Evolutionary conservation across 1,140 invertebrate genomes (phyloP).

Genomic region (Pentalonia nigronervosa): DNA sequence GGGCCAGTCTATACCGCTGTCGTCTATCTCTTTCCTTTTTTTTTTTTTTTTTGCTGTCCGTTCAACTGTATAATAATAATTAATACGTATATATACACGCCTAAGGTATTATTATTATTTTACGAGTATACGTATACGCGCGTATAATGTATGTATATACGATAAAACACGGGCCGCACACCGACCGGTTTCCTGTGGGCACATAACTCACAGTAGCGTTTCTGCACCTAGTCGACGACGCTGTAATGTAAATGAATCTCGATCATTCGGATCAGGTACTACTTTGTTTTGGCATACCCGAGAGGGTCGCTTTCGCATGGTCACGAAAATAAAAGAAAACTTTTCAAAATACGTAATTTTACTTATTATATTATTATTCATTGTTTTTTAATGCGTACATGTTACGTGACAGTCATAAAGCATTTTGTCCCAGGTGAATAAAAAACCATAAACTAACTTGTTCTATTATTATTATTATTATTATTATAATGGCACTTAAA

Average conservation of each 20-base stretch:
- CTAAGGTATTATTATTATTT: slow-evolving; percentile 42
- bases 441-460: slow-evolving; percentile 14
- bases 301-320: neutral
- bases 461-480: neutral
- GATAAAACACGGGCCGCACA: slow-evolving; percentile 49
- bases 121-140: neutral
- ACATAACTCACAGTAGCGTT: slow-evolving; percentile 49
- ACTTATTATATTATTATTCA: neutral
- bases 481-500: neutral
- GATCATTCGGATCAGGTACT: neutral
- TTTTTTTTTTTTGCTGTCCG: neutral
- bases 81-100: slow-evolving; percentile 40
- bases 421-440: slow-evolving; percentile 38
- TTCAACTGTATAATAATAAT: slow-evolving; percentile 45
- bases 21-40: slow-evolving; percentile 21
- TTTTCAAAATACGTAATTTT: neutral
- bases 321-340: neutral
- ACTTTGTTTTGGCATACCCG: neutral
- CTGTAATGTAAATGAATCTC: slow-evolving; percentile 31
- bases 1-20: neutral
- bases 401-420: neutral
- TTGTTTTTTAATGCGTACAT: slow-evolving; percentile 19
- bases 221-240: slow-evolving; percentile 35
- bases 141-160: neutral
- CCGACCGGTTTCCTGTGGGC: slow-evolving; percentile 45